These are phyloP conservation scores for Ectemnius cavifrons DNA, from an alignment of 2,888 invertebrate genomes.

Conservation along the genomic window DNA sequence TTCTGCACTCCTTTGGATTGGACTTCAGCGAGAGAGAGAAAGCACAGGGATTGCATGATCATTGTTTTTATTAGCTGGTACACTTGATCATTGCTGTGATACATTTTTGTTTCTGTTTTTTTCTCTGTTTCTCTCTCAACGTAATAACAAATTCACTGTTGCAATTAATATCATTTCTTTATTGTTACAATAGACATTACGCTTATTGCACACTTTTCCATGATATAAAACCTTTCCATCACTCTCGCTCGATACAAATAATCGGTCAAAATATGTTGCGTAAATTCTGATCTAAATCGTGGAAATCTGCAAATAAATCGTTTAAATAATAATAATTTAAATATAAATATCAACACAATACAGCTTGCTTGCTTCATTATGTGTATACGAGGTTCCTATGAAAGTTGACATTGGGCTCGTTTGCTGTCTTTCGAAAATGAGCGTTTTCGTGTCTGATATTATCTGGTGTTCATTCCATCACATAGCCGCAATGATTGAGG, in stretches of 20 bases:
- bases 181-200: slow-evolving; percentile 74
- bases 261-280: slow-evolving; percentile 65
- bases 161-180: slow-evolving; percentile 72
- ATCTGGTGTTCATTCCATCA: slow-evolving; percentile 21
- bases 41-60: slow-evolving; percentile 66
- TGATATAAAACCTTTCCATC: slow-evolving; percentile 70
- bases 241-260: slow-evolving; percentile 70
- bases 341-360: slow-evolving; percentile 74
- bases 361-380: slow-evolving; percentile 57
- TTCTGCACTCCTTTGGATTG: background rate
- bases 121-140: slow-evolving; percentile 42
- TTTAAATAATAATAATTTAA: slow-evolving; percentile 74
- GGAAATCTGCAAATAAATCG: slow-evolving; percentile 69
- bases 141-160: slow-evolving; percentile 72
- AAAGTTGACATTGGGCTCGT: slow-evolving; percentile 55
- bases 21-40: background rate
- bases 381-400: slow-evolving; percentile 49
- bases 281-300: slow-evolving; percentile 67
- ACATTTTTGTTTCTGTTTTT: slow-evolving; percentile 61
- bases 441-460: slow-evolving; percentile 9
- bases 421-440: slow-evolving; percentile 7
- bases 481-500: slow-evolving; percentile 34
- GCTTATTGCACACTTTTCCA: slow-evolving; percentile 74
- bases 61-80: slow-evolving; percentile 73
- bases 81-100: slow-evolving; percentile 67